Evolutionary conservation across 2,888 invertebrate species (phyloP), one percentile per base, ranked within the genome.

Genomic region (Campopleginae sp.): DNA sequence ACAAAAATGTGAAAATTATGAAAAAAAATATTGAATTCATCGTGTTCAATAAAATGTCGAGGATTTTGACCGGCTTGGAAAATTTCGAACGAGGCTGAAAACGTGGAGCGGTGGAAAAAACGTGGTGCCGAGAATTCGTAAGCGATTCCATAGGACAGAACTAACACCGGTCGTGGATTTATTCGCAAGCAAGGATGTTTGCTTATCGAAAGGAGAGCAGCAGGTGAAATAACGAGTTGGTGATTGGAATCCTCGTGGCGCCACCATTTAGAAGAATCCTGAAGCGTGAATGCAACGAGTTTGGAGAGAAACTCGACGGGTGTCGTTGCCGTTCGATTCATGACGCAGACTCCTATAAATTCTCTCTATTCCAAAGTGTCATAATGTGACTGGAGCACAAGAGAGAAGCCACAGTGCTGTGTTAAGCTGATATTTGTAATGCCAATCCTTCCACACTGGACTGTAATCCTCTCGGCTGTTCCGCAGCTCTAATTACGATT

Each of bases 401-500:
- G 58, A 46, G 61, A 65, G 61, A 63, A 31, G 48, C 23, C 58
- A 72, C 82, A 74, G 48, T 74, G 68, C 54, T 70, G 71, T 63
- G 79, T 76, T 80, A 61, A 61, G 48, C 44, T 48, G 79, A 85
- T 76, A 63, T 85, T 85, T 85, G 82, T 82, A 80, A 76, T 82
- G 51, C 63, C 42, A 84, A 19, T 61, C 68, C 71, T 33, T 31
- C 46, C 68, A 44, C 68, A 44, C 61, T 63, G n/a, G 44, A 17
- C 31, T 38, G 51, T 42, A 54, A 65, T 8, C 19, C 48, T 76
- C 42, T 76, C 70, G 48, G 10, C 66, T 72, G 85, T 76, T 82
- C 58, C 58, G 70, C 70, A 82, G 71, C 72, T 85, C 71, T 79
- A 79, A 85, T 85, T 85, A 85, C 79, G 71, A 79, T 85, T 85